These are phyloP conservation scores for Falco rusticolus DNA, from an alignment of 2,797 vertebrate genomes.

Conservation along the genomic window DNA sequence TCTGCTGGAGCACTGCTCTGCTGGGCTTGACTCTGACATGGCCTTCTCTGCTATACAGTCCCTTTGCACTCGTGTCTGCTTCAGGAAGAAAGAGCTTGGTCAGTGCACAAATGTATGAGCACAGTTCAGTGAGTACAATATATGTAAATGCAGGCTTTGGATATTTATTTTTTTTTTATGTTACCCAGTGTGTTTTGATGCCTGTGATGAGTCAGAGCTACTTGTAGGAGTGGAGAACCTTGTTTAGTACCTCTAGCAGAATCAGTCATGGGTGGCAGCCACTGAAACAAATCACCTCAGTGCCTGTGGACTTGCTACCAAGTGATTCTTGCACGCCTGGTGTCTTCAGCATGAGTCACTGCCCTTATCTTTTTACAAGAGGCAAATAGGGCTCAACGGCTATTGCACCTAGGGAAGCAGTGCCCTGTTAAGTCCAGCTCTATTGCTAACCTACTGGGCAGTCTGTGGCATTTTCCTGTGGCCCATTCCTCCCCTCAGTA, in stretches of 20 bases:
- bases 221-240: background rate
- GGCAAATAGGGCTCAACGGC: background rate
- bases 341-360: background rate
- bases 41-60: background rate
- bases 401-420: background rate
- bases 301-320: background rate
- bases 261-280: background rate
- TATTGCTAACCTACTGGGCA: background rate
- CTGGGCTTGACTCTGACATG: background rate
- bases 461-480: background rate
- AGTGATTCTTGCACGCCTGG: background rate
- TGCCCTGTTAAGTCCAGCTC: background rate
- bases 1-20: background rate
- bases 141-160: background rate
- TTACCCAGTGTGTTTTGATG: background rate
- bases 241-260: background rate
- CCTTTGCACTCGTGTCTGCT: background rate
- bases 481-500: background rate
- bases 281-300: background rate
- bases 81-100: background rate
- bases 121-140: background rate
- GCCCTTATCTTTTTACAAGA: background rate
- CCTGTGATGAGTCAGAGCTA: background rate
- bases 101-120: background rate
- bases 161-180: background rate